These are phyloP conservation scores for Lissonota sp. DNA, from an alignment of 2,888 invertebrate genomes.

Conservation along the genomic window DNA sequence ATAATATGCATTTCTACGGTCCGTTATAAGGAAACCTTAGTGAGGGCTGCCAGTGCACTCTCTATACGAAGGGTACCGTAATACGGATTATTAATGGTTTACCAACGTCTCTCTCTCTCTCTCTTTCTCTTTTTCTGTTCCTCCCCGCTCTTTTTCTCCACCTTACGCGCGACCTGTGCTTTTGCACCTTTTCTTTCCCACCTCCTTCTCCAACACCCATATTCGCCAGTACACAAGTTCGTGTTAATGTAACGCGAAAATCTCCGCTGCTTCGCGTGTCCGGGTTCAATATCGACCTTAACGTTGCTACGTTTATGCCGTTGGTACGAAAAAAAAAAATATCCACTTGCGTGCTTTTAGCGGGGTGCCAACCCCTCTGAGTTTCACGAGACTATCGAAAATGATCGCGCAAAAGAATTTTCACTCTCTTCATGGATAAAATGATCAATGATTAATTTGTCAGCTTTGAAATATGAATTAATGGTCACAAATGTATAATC, in stretches of 20 bases:
- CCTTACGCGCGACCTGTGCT: not conserved
- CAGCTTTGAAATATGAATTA: too few species aligned
- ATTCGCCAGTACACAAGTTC: constrained; percentile 39
- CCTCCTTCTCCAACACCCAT: not conserved
- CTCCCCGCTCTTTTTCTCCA: not conserved
- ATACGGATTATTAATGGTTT: constrained; percentile 79
- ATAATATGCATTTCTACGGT: constrained; percentile 83
- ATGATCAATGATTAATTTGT: too few species aligned
- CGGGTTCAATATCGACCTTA: constrained; percentile 50
- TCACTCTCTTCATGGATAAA: too few species aligned
- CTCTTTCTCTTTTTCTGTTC: constrained; percentile 44
- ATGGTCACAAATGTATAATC: too few species aligned
- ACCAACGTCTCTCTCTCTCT: constrained; percentile 59
- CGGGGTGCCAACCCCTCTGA: not conserved
- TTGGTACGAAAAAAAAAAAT: constrained; percentile 25
- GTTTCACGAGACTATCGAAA: too few species aligned
- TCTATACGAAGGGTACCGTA: constrained; percentile 68
- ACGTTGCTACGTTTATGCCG: constrained; percentile 17
- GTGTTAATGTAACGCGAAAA: constrained; percentile 46
- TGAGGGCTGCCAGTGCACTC: constrained; percentile 58
- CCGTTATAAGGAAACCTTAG: constrained; percentile 80
- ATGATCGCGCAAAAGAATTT: too few species aligned
- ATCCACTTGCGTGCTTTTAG: not conserved
- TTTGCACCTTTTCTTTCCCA: constrained; percentile 33
- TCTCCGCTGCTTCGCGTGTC: constrained; percentile 44